Conservation (phyloP, 2,113 vertebrate genomes). For the Xiphophorus couchianus region DNA sequence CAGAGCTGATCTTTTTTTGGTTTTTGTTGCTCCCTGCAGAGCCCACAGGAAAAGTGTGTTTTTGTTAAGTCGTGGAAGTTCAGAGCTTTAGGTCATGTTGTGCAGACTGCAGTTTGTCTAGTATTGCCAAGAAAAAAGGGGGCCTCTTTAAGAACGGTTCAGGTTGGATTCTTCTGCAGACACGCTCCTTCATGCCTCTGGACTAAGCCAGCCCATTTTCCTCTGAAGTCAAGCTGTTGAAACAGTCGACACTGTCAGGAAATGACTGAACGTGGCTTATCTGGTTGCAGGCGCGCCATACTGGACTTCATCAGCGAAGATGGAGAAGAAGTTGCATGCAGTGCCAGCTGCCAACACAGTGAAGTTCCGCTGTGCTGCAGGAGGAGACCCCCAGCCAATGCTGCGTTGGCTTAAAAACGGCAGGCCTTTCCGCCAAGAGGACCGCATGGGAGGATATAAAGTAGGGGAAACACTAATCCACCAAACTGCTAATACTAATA, state of each 20-base stretch:
- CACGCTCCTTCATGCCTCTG: slow-evolving; percentile 37
- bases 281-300: slow-evolving; percentile 84
- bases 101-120: slow-evolving; percentile 27
- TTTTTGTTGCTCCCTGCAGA: slow-evolving; percentile 38
- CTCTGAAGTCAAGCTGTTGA: background rate
- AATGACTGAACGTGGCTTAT: slow-evolving; percentile 36
- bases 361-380: slow-evolving; percentile 94
- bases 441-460: slow-evolving; percentile 98
- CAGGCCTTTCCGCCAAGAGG: slow-evolving; percentile 93
- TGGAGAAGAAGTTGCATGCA: slow-evolving; percentile 96
- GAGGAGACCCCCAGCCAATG: slow-evolving; percentile 87
- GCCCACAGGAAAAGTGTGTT: slow-evolving; percentile 58
- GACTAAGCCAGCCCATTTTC: background rate
- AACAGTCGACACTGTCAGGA: background rate
- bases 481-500: slow-evolving; percentile 30
- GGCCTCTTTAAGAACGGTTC: background rate
- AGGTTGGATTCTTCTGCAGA: slow-evolving; percentile 33
- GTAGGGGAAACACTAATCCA: slow-evolving; percentile 75
- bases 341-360: slow-evolving; percentile 98
- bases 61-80: slow-evolving; percentile 63
- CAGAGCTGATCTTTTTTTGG: slow-evolving; percentile 31
- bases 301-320: slow-evolving; percentile 95
- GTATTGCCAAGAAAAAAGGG: slow-evolving; percentile 25
- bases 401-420: slow-evolving; percentile 96
- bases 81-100: slow-evolving; percentile 42